Evolutionary conservation across 2,797 vertebrate species (phyloP).

Genomic region (Alectoris magna): DNA sequence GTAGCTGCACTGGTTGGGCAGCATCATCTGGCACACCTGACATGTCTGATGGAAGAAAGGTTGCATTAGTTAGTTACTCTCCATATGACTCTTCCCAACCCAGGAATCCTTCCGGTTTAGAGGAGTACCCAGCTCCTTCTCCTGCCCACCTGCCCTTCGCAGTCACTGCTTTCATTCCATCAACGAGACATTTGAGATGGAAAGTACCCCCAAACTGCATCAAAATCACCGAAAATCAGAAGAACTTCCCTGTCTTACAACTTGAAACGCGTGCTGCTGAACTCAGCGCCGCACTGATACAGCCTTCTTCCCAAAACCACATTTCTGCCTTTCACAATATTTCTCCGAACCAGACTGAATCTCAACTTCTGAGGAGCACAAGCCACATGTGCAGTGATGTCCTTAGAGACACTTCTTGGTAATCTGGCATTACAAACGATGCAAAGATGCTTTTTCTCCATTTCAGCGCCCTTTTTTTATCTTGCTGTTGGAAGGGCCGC

Average conservation of each 20-base stretch:
- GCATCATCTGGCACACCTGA: conserved; percentile 93
- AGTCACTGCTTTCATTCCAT: neutral
- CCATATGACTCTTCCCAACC: rapidly evolving
- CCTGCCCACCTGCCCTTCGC: neutral
- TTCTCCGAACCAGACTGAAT: neutral
- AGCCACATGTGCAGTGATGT: rapidly evolving
- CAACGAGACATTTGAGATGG: neutral
- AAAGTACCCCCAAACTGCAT: neutral
- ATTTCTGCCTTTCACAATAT: neutral
- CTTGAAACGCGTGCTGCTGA: neutral
- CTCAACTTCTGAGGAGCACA: neutral
- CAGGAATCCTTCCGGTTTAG: neutral
- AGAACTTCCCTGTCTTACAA: rapidly evolving
- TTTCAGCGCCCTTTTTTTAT: neutral
- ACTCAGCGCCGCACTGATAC: rapidly evolving
- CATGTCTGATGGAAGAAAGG: conserved; percentile 84
- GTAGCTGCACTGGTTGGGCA: conserved; percentile 96
- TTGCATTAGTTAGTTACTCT: neutral
- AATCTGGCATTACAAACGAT: neutral
- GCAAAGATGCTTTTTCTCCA: neutral
- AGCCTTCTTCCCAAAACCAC: neutral
- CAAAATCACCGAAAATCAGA: neutral
- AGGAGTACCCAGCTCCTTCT: neutral
- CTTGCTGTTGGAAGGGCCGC: neutral
- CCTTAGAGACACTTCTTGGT: neutral